phyloP scores from a whole-genome alignment of 2,797 vertebrate genomes.

The Sebastes hubbsi region DNA sequence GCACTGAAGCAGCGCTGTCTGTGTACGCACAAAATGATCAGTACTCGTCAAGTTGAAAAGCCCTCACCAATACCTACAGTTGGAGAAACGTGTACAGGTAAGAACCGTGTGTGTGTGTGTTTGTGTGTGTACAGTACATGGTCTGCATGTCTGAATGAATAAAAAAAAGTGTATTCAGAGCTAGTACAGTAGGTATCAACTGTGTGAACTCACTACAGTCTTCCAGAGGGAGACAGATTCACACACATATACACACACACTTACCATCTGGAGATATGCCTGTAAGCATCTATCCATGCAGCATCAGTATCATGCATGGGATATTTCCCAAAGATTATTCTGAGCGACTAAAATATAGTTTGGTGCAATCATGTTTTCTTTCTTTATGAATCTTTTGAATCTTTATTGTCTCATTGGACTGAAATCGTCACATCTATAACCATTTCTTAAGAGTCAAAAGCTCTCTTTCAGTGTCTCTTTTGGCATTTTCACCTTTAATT shows the following conservation, averaged over 20 bases:
- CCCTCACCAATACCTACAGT: not conserved
- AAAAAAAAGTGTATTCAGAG: not conserved
- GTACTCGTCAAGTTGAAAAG: not conserved
- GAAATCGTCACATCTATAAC: not conserved
- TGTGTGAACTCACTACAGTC: conserved; percentile 18
- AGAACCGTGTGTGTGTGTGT: not conserved
- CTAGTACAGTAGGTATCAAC: not conserved
- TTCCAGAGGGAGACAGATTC: conserved; percentile 17
- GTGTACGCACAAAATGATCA: conserved; percentile 7
- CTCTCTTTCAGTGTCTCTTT: not conserved
- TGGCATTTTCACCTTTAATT: no score
- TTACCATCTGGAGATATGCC: conserved; percentile 47
- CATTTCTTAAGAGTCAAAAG: not conserved
- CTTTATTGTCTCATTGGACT: not conserved
- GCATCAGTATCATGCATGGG: conserved; percentile 3
- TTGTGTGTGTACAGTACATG: not conserved
- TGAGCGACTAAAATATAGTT: not conserved
- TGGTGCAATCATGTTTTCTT: not conserved
- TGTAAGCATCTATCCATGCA: conserved; percentile 26
- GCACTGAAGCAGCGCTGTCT: not conserved
- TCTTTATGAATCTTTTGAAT: not conserved
- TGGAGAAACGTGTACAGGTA: not conserved
- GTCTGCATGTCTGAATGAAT: not conserved
- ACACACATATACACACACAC: not conserved
- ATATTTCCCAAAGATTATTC: conserved; percentile 5